These are phyloP conservation scores for Eristalis pertinax DNA, from an alignment of 2,888 invertebrate genomes.

Conservation along the genomic window DNA sequence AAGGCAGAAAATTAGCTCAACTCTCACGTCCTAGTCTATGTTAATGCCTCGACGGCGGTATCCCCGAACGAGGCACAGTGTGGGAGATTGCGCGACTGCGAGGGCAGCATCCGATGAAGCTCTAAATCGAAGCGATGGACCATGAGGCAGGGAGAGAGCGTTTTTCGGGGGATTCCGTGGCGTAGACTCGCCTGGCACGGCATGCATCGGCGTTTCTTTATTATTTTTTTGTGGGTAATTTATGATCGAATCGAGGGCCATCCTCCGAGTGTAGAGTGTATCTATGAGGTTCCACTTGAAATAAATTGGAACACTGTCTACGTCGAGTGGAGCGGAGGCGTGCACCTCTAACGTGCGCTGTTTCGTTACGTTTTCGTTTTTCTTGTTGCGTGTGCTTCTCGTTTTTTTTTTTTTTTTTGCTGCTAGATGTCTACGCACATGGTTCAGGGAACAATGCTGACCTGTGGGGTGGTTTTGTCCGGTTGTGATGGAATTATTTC, in stretches of 20 bases:
- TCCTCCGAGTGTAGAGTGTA: background rate
- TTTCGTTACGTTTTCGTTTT: background rate
- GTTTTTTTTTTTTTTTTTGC: background rate
- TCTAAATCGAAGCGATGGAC: slow-evolving; percentile 11
- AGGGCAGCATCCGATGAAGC: background rate
- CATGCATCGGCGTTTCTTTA: slow-evolving; percentile 43
- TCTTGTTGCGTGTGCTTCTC: slow-evolving; percentile 1
- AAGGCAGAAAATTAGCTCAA: slow-evolving; percentile 66
- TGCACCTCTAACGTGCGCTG: slow-evolving; percentile 12
- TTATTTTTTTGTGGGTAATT: slow-evolving; percentile 57
- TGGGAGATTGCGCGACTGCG: background rate
- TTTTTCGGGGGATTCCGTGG: slow-evolving; percentile 7
- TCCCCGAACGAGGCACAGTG: background rate
- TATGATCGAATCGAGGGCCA: slow-evolving; percentile 37
- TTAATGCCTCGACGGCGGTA: slow-evolving; percentile 40
- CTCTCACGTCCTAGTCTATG: slow-evolving; percentile 61
- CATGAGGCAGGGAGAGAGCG: background rate
- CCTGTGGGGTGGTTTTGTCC: background rate
- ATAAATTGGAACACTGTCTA: slow-evolving; percentile 34
- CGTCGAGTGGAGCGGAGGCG: background rate
- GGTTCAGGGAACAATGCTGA: background rate
- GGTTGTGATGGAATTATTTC: background rate
- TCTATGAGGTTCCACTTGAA: slow-evolving; percentile 19
- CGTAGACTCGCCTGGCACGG: background rate
- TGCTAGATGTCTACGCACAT: background rate